Percentiles rank a stretch among this genome's conserved stretches.
Conservation (phyloP, 2,113 vertebrate genomes). For the Pao palembangensis region DNA sequence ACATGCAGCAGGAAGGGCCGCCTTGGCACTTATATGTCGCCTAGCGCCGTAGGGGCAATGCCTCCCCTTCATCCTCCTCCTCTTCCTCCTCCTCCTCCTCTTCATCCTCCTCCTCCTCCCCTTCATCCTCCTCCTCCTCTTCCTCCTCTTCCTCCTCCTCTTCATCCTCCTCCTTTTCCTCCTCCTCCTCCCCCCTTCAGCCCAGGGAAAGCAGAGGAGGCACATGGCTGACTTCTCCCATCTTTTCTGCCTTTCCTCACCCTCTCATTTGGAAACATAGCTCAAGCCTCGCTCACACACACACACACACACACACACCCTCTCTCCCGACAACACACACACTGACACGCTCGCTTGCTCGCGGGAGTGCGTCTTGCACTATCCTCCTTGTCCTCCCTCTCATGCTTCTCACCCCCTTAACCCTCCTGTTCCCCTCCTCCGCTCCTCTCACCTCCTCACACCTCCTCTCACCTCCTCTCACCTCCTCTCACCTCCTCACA, state of each 20-base stretch:
- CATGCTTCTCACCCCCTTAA: no score
- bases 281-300: constrained; percentile 50
- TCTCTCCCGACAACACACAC: constrained; percentile 22
- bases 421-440: no score
- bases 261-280: constrained; percentile 48
- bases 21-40: constrained; percentile 62
- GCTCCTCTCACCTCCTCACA: constrained; percentile 30
- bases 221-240: constrained; percentile 46
- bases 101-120: no score
- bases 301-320: constrained; percentile 4
- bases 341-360: constrained; percentile 11
- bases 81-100: no score
- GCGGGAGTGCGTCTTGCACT: constrained; percentile 15
- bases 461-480: constrained; percentile 28
- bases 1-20: constrained; percentile 41
- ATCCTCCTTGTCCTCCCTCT: constrained; percentile 4
- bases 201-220: constrained; percentile 44
- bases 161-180: no score
- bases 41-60: constrained; percentile 51
- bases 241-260: constrained; percentile 43
- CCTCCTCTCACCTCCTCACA: constrained; percentile 41
- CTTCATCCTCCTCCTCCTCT: no score
- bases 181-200: not conserved
- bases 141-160: constrained; percentile 22
- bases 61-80: no score